Conservation (phyloP, 2,113 vertebrate species). For the Anguilla rostrata region DNA sequence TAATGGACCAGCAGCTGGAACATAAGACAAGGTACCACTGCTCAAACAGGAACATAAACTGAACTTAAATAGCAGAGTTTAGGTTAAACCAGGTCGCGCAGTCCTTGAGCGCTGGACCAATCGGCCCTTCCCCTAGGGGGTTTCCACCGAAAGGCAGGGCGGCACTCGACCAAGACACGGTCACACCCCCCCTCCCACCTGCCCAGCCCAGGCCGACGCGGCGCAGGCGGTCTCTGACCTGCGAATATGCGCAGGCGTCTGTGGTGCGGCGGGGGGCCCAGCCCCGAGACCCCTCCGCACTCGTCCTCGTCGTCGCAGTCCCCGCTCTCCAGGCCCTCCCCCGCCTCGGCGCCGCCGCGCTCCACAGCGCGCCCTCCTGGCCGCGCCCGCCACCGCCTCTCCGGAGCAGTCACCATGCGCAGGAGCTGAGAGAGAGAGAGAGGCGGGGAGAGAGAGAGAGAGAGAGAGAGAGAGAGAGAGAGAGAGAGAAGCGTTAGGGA, state of each 20-base stretch:
- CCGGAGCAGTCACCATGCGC: conserved; percentile 64
- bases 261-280: conserved; percentile 65
- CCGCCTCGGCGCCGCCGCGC: conserved; percentile 54
- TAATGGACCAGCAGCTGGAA: not conserved
- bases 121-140: too few relatives aligned
- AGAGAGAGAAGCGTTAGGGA: not conserved
- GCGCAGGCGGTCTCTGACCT: conserved; percentile 53
- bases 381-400: conserved; percentile 67
- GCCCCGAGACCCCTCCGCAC: conserved; percentile 67
- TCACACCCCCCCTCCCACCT: not conserved
- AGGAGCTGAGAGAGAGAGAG: conserved; percentile 59
- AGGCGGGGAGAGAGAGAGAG: conserved; percentile 17
- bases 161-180: not conserved
- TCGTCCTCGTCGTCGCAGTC: conserved; percentile 78
- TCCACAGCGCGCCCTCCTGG: conserved; percentile 48
- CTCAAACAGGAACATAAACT: not conserved
- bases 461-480: not conserved
- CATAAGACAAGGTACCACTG: not conserved
- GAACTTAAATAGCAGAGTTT: not conserved
- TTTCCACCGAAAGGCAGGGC: not conserved
- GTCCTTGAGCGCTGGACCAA: too few relatives aligned
- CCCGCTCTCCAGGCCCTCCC: conserved; percentile 69
- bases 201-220: not conserved
- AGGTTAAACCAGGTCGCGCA: not conserved
- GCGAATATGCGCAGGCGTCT: conserved; percentile 71